These are phyloP conservation scores for Carassius gibelio DNA, from an alignment of 2,113 vertebrate species.

Conservation along the genomic window DNA sequence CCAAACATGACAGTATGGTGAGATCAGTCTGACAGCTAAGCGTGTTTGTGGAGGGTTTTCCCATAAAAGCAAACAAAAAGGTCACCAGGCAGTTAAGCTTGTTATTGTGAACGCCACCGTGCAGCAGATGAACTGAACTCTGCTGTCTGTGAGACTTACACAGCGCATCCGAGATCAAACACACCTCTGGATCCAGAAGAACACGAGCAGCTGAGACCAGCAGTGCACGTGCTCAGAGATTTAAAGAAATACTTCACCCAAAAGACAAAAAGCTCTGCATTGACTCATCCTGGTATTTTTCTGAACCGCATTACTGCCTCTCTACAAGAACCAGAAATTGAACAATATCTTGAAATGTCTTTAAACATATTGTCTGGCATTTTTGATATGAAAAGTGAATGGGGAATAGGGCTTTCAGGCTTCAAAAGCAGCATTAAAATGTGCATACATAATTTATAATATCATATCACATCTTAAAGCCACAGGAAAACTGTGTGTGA, in stretches of 20 bases:
- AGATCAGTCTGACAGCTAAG: constrained; percentile 54
- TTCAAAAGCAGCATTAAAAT: neutral
- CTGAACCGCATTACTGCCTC: neutral
- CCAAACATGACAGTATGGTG: constrained; percentile 54
- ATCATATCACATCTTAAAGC: neutral
- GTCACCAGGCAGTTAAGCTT: constrained; percentile 47
- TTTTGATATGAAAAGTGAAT: neutral
- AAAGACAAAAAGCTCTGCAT: neutral
- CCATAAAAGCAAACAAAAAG: constrained; percentile 56
- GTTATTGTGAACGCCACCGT: constrained; percentile 38
- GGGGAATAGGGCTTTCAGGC: neutral
- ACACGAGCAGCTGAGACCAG: neutral
- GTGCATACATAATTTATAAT: neutral
- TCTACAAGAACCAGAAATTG: neutral
- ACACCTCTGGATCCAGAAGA: constrained; percentile 1
- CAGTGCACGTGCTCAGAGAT: neutral
- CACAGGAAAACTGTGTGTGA: neutral
- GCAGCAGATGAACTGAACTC: constrained; percentile 36
- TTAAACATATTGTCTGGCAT: neutral
- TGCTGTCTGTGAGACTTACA: constrained; percentile 24
- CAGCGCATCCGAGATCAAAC: constrained; percentile 44
- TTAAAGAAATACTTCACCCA: neutral
- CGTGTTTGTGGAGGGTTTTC: neutral
- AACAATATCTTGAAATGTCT: neutral
- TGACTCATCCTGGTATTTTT: neutral